phyloP scores from a whole-genome alignment of 92 coral and sea anemone species.

The Zoanthus solanderi region DNA sequence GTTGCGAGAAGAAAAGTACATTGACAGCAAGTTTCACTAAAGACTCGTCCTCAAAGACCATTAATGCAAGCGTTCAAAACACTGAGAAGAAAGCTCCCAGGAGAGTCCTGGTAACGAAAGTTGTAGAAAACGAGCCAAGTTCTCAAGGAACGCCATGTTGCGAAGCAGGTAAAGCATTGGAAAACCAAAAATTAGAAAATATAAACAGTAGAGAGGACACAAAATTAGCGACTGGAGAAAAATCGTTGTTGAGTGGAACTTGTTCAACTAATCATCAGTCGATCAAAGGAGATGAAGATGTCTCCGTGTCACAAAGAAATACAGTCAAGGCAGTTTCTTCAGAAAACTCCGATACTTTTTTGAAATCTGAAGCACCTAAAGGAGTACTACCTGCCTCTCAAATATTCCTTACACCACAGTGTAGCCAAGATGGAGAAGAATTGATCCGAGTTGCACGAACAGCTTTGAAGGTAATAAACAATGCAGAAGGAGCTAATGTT shows the following conservation, averaged over 20 bases:
- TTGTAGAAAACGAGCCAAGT: background rate
- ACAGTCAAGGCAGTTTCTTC: background rate
- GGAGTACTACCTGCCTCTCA: too few species aligned
- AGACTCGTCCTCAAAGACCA: background rate
- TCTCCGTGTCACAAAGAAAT: background rate
- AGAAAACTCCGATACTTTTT: background rate
- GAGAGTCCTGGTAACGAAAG: slow-evolving; percentile 32
- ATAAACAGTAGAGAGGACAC: background rate
- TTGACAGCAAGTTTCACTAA: background rate
- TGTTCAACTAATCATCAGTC: too few species aligned
- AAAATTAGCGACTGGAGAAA: background rate
- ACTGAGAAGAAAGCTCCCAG: background rate
- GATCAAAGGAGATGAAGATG: background rate
- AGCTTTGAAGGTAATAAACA: background rate
- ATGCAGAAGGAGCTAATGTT: slow-evolving; percentile 16
- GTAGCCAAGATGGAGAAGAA: background rate
- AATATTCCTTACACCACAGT: background rate
- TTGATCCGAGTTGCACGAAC: background rate
- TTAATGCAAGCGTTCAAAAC: too few species aligned
- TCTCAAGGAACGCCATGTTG: background rate
- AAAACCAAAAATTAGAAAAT: background rate
- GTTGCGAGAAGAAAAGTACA: background rate
- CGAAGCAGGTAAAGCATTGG: background rate
- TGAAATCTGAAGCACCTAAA: background rate
- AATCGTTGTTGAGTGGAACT: background rate